Evolutionary conservation across 2,888 invertebrate species (phyloP), one percentile per base, ranked within the genome.

Genomic region (Lithophane ornitopus): DNA sequence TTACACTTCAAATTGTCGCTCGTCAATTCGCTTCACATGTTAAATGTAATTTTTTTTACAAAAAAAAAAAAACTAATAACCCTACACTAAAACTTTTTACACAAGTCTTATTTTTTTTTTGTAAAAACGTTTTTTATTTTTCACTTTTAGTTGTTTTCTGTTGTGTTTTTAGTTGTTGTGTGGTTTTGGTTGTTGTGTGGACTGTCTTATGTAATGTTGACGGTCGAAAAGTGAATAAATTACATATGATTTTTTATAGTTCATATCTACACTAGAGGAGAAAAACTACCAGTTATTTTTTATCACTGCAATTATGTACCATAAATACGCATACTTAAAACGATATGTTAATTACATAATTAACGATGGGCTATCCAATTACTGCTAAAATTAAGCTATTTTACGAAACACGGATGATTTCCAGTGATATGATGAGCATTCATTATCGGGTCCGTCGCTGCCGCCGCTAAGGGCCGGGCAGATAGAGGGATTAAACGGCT

Each of bases 371-470:
- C 52, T 67, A 70, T 49, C 82, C 80, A 85, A 82, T 85, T 85
- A 85, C 80, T 41, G 82, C 75, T 80, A 65, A 85, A 76, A 78
- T 76, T 71, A 76, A 71, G 75, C 62, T 61, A 67, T 61, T 85
- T 77, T 71, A 85, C 41, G 73, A 79, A 46, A 46, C 4, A 59
- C 66, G 56, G 61, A 71, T 70, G 67, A 82, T 71, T 77, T 65
- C 70, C 34, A 76, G 74, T 73, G 79, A 78, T 79, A 76, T 85
- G 73, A 82, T 39, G 67, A 74, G 56, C 73, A 63, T 83, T 81
- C 78, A 80, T 73, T 80, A 74, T 80, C 72, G 70, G 61, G 68
- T 82, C 12, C 34, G 26, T 7, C 46, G 22, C 56, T 61, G 69
- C 52, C 44, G 34, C 54, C 8, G 49, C 52, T 79, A 68, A 78